Conservation (phyloP, 2,797 vertebrate genomes). For the Echeneis naucrates region DNA sequence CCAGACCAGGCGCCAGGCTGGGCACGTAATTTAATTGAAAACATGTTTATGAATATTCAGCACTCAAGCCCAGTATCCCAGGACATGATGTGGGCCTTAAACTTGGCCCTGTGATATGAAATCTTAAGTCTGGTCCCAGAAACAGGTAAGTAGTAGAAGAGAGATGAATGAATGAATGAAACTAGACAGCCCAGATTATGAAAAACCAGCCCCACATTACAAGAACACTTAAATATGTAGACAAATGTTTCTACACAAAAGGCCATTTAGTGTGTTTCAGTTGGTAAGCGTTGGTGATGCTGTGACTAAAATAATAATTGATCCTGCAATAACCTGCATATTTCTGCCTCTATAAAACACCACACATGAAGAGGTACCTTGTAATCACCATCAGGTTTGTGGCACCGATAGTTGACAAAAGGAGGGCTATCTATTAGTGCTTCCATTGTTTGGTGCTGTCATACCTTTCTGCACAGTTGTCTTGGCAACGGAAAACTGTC, state of each 20-base stretch:
- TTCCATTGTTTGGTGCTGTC: slow-evolving; percentile 48
- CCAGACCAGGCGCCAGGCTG: neutral
- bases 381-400: neutral
- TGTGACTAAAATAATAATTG: neutral
- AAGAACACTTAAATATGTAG: neutral
- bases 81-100: neutral
- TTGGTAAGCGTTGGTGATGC: neutral
- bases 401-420: slow-evolving; percentile 3
- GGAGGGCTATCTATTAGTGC: neutral
- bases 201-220: neutral
- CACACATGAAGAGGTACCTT: slow-evolving; percentile 6
- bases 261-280: neutral
- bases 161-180: no score
- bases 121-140: neutral
- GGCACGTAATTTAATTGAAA: neutral
- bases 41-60: neutral
- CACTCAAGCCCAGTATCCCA: neutral
- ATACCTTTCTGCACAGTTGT: slow-evolving; percentile 99
- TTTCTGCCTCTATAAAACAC: neutral
- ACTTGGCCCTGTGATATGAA: neutral
- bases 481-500: slow-evolving; percentile 99
- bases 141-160: no score
- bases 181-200: neutral
- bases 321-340: no score
- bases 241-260: neutral